These are phyloP conservation scores for Trachymyrmex cornetzi DNA, from an alignment of 1,140 invertebrate species.

Conservation along the genomic window DNA sequence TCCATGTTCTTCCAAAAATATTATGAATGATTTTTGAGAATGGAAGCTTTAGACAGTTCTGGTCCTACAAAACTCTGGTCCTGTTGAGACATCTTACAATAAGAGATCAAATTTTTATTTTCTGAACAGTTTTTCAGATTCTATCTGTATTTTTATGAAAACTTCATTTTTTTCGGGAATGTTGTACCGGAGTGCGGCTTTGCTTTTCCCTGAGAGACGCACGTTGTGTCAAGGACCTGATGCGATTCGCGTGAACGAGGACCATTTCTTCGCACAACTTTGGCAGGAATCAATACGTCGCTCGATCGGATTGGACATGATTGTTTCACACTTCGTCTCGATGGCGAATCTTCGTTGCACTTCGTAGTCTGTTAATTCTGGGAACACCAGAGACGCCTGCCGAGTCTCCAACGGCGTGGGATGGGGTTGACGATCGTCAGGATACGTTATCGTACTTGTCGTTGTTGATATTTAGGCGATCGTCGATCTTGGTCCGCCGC, in stretches of 20 bases:
- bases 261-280: conserved; percentile 42
- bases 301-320: conserved; percentile 19
- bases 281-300: conserved; percentile 64
- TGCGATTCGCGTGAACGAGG: neutral
- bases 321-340: neutral
- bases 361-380: conserved; percentile 7
- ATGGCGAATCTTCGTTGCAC: conserved; percentile 22
- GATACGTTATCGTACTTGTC: conserved; percentile 6
- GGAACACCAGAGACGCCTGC: neutral
- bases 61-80: conserved; percentile 1
- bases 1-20: neutral
- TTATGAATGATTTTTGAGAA: neutral
- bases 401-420: neutral
- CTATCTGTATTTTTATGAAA: neutral
- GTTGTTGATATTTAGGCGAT: conserved; percentile 26
- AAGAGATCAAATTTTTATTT: neutral
- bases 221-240: neutral
- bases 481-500: conserved; percentile 25
- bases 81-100: neutral
- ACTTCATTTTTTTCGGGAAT: neutral
- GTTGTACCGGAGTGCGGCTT: neutral
- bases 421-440: neutral
- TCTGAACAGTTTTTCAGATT: neutral
- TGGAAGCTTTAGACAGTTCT: neutral
- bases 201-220: conserved; percentile 16